Evolutionary conservation across 2,113 vertebrate genomes (phyloP), one percentile per base, ranked within the genome.

Genomic region (Centrocercus urophasianus): DNA sequence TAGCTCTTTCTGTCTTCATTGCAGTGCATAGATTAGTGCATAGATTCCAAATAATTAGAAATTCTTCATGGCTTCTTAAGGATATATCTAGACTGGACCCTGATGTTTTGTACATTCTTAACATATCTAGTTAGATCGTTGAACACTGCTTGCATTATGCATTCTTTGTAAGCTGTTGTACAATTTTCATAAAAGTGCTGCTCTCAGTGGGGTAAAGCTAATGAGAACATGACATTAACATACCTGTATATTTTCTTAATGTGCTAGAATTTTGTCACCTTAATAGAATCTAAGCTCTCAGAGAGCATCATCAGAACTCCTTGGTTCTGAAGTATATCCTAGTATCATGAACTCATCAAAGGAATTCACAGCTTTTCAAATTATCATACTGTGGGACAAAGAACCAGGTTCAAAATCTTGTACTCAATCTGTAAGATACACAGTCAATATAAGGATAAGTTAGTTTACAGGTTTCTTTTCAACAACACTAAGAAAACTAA

Each of bases 281-380:
- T 69, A 61, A 48, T 21, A 47, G 7, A 52, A 30, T 9, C 22
- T 48, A 78, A 45, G 5, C 4, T 42, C 11, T 78, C 17, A 40
- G 6, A 36, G 20, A 61, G 11, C 12, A 69, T 54, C 34, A 78
- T 25, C 8, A 54, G 25, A 48, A 42, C 30, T 78, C 27, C 13
- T 36, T 72, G 24, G 9, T 19, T 78, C 28, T 32, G 38, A 16
- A 54, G 13, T 40, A 22, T 54, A 59, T 50, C 16, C 66, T 45
- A 34, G n/a, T 40, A 73, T 24, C 30, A 71, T n/a, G 32, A 88
- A 48, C 22, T 59, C 0, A 0, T 52, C 22, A 36, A 30, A 42
- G 77, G 28, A 11, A 70, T 54, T n/a, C 66, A 48, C 30, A 75
- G 14, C 25, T 66, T n/a, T 78, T 52, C 34, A 40, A 6, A 30